Conservation (phyloP, 2,888 invertebrate genomes). For the Therioaphis trifolii region DNA sequence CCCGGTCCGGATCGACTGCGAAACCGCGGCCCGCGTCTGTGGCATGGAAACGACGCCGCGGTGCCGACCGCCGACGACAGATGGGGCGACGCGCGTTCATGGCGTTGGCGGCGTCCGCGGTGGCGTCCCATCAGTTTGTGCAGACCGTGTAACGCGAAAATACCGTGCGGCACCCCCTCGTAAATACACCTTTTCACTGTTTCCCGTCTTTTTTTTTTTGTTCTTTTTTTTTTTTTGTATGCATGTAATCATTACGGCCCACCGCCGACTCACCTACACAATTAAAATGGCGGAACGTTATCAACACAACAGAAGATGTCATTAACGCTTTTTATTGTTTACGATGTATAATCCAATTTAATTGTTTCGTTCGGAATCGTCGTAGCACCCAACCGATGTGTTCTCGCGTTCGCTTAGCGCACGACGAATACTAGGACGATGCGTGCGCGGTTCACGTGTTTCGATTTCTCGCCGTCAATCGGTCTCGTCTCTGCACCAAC, state of each 20-base stretch:
- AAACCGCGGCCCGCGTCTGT: too few species aligned
- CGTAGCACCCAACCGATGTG: background rate
- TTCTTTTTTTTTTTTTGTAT: slow-evolving; percentile 4
- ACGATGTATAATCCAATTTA: slow-evolving; percentile 22
- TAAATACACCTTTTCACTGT: slow-evolving; percentile 36
- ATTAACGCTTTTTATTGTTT: slow-evolving; percentile 61
- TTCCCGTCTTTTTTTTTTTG: slow-evolving; percentile 5
- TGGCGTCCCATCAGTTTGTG: background rate
- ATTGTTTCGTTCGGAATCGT: background rate
- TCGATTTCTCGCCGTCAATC: slow-evolving; percentile 15
- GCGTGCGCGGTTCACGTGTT: background rate
- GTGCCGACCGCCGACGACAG: background rate
- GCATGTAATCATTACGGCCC: slow-evolving; percentile 54
- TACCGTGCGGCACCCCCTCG: background rate
- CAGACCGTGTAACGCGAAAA: background rate
- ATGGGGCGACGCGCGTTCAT: background rate
- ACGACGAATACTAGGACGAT: slow-evolving; percentile 7
- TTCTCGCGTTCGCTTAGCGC: background rate
- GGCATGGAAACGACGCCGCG: background rate
- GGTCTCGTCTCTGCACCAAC: slow-evolving; percentile 3
- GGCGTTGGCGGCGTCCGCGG: too few species aligned
- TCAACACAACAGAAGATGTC: slow-evolving; percentile 62
- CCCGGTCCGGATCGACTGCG: too few species aligned
- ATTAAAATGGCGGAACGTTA: slow-evolving; percentile 63
- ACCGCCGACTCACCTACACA: slow-evolving; percentile 60